Evolutionary conservation across 2,797 vertebrate genomes (phyloP), one percentile per base, ranked within the genome.

Genomic region (Coranthus polyacanthus): DNA sequence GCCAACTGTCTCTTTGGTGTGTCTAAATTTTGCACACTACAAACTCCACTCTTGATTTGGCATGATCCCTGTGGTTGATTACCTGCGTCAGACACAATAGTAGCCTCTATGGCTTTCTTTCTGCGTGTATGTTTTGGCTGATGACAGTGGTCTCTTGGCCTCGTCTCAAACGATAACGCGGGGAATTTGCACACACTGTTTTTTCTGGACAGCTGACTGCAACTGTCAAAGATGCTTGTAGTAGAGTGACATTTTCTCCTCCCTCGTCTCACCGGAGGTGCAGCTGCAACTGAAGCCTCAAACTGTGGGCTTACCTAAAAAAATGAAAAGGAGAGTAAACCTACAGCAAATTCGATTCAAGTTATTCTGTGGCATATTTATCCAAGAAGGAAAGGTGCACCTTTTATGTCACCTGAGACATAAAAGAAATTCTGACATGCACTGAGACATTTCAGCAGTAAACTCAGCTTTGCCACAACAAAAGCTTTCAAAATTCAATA

Each of bases 301-400:
- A 98, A 98, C 39, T 98, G 92, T 54, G 96, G 94, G 44, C 72
- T 92, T 2, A 98, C 94, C 97, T 98, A 61, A 18, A 58, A 73
- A 42, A 6, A 68, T 41, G n/a, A 16, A 68, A 74, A 44, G 12
- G 1, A 29, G 0, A 60, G 15, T 49, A 10, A 65, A 61, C 7
- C 26, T 43, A 21, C 18, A 36, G 17, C 2, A 49, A 38, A 45
- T 32, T 15, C 10, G 0, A 20, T 12, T 22, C 11, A 46, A 15
- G 24, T 17, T 21, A n/a, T n/a, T n/a, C n/a, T n/a, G n/a, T n/a
- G n/a, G n/a, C n/a, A n/a, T n/a, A n/a, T n/a, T n/a, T n/a, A n/a
- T n/a, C n/a, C n/a, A n/a, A n/a, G n/a, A n/a, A n/a, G n/a, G n/a
- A n/a, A n/a, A n/a, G n/a, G n/a, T n/a, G n/a, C n/a, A n/a, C n/a